Base-by-base conservation (phyloP, 1,140 invertebrate species). In the Euura lappo region DNA sequence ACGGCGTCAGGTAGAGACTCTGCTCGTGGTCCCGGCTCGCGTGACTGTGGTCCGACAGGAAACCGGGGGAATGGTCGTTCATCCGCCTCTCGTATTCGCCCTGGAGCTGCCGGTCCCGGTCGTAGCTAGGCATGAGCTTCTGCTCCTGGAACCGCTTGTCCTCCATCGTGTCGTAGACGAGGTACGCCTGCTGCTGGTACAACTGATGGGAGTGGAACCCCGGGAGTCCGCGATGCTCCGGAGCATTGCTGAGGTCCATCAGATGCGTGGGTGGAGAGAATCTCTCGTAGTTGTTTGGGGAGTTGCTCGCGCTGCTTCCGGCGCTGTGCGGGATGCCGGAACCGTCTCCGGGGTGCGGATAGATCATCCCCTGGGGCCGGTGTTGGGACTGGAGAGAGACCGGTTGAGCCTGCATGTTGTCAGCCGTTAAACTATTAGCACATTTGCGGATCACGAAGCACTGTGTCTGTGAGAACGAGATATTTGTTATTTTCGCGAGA, bases 281-380 rank as follows among this genome's bases (percentile, higher is more conserved):
- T 11, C 81, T 74, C 5, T 77, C 80, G 70, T 84, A 84, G 11
- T 79, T 75, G 6, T 82, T 71, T 0, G 85, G 83, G 0, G 85
- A 84, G 42, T 83, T 84, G 8, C 83, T 83, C 0, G 81, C 79
- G 0, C 84, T 85, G 65, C 84, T 85, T 7, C 78, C 81, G 0
- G 78, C 81, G 42, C 81, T 86, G 44, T 83, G 79, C 0, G 80
- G 81, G 7, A 83, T 81, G 0, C 80, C 78, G 0, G 79, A 80
- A 64, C 73, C 79, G 66, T 76, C 77, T 13, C 64, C 70, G 10
- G 73, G 74, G 66, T 76, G 76, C 8, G 79, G 7, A 4, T 76
- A 8, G 43, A 79, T 80, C 0, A 78, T 43, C 2, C 71, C 71
- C 43, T 76, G 77, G 6, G 76, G 69, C 3, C 75, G 60, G 5